Evolutionary conservation across 2,113 vertebrate genomes (phyloP).

Genomic region (Apus apus): DNA sequence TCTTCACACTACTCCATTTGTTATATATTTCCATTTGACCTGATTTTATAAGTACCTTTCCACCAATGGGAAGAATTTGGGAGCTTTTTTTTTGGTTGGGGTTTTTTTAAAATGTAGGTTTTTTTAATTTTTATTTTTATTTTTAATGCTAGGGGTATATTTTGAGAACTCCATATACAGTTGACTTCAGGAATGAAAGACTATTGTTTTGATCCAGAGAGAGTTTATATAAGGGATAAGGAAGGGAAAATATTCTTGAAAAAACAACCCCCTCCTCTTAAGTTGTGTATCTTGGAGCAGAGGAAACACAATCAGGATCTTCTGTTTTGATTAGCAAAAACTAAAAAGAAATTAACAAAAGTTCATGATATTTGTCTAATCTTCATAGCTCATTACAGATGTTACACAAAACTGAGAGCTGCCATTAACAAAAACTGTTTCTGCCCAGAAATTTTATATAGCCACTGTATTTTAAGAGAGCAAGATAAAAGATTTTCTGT

Average conservation of each 20-base stretch:
- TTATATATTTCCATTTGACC: conserved; percentile 30
- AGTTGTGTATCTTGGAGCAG: conserved; percentile 78
- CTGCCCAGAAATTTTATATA: conserved; percentile 40
- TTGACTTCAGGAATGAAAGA: conserved; percentile 70
- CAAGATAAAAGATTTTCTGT: conserved; percentile 29
- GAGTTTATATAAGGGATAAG: conserved; percentile 70
- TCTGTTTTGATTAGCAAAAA: conserved; percentile 68
- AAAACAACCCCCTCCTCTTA: conserved; percentile 73
- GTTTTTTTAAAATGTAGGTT: background rate
- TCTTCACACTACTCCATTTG: background rate
- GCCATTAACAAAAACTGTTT: conserved; percentile 50
- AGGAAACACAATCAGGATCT: conserved; percentile 60
- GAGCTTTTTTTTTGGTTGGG: no score
- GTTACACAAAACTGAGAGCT: conserved; percentile 38
- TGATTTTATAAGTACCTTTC: conserved; percentile 3
- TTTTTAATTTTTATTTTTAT: background rate
- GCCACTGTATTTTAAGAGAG: conserved; percentile 50
- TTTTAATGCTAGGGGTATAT: conserved; percentile 1
- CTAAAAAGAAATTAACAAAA: conserved; percentile 51
- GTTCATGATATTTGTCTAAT: conserved; percentile 65
- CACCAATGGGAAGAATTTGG: background rate
- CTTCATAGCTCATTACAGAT: conserved; percentile 59
- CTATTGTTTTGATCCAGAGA: conserved; percentile 64
- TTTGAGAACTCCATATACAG: conserved; percentile 51
- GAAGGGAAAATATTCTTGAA: conserved; percentile 74